Conservation (phyloP, 2,797 vertebrate species). For the Oreortyx pictus region DNA sequence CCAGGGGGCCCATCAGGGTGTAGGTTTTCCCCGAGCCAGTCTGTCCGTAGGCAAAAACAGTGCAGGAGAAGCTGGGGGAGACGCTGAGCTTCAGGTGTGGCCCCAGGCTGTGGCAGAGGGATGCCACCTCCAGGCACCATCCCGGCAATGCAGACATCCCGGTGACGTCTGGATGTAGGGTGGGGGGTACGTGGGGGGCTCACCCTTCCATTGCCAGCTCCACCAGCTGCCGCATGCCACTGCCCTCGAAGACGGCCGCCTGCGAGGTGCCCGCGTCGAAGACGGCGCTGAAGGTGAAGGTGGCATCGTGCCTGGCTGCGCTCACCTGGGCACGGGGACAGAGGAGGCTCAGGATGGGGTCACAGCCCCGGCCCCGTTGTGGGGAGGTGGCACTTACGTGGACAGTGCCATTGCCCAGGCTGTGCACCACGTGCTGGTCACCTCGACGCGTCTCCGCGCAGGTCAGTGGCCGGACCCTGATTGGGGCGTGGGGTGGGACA, state of each 20-base stretch:
- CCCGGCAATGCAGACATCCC: background rate
- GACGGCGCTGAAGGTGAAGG: conserved; percentile 76
- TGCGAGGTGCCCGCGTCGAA: conserved; percentile 76
- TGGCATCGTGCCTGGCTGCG: conserved; percentile 57
- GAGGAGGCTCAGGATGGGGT: background rate
- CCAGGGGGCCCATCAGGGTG: conserved; percentile 79
- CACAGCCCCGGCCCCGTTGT: fast-evolving
- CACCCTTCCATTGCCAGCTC: conserved; percentile 77
- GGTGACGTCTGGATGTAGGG: fast-evolving
- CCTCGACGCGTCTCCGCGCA: conserved; percentile 65
- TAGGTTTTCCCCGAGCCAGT: conserved; percentile 83
- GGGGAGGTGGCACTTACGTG: conserved; percentile 53
- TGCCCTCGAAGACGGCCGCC: conserved; percentile 77
- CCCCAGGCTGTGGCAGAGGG: background rate
- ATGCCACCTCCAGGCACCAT: conserved; percentile 44
- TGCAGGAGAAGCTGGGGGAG: conserved; percentile 78
- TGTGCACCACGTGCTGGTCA: conserved; percentile 73
- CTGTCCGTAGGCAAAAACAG: conserved; percentile 82
- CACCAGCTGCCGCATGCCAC: conserved; percentile 75
- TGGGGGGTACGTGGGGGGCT: background rate
- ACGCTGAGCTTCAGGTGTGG: background rate
- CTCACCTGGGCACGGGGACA: conserved; percentile 29
- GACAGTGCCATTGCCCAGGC: conserved; percentile 72
- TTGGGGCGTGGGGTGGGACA: background rate
- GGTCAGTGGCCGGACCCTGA: conserved; percentile 80